Percentiles rank a stretch among this genome's conserved stretches.
phyloP scores from a whole-genome alignment of 2,888 invertebrate species.

The Hirudinaria manillensis region DNA sequence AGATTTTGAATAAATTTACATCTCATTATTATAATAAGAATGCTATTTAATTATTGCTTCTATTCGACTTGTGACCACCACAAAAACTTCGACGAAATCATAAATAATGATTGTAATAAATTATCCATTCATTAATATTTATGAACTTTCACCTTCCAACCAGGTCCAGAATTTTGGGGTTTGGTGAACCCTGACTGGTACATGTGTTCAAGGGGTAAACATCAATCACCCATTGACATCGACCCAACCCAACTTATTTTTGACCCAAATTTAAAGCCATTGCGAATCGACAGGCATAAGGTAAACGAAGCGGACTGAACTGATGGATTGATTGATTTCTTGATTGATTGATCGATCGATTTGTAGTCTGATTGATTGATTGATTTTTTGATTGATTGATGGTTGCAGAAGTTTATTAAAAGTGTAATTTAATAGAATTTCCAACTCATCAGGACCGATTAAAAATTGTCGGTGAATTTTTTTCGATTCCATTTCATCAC shows the following conservation, averaged over 20 bases:
- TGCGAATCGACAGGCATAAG: conserved; percentile 53
- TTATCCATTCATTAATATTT: no score
- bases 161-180: conserved; percentile 97
- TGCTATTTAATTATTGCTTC: no score
- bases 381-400: background rate
- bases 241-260: conserved; percentile 87
- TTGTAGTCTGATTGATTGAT: background rate
- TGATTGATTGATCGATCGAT: background rate
- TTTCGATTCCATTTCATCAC: no score
- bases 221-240: conserved; percentile 94
- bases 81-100: no score
- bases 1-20: conserved; percentile 16
- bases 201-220: conserved; percentile 88
- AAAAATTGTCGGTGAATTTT: no score
- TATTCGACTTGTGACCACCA: no score
- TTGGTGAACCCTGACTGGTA: conserved; percentile 96
- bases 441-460: no score
- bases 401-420: no score
- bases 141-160: conserved; percentile 42
- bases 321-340: conserved; percentile 2
- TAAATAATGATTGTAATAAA: no score
- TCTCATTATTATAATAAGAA: no score
- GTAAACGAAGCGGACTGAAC: conserved; percentile 16
- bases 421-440: no score
- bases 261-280: conserved; percentile 85